Percentiles rank a stretch among this genome's conserved stretches.
phyloP scores from a whole-genome alignment of 2,797 vertebrate genomes.

The Acestrorhynchus altus region DNA sequence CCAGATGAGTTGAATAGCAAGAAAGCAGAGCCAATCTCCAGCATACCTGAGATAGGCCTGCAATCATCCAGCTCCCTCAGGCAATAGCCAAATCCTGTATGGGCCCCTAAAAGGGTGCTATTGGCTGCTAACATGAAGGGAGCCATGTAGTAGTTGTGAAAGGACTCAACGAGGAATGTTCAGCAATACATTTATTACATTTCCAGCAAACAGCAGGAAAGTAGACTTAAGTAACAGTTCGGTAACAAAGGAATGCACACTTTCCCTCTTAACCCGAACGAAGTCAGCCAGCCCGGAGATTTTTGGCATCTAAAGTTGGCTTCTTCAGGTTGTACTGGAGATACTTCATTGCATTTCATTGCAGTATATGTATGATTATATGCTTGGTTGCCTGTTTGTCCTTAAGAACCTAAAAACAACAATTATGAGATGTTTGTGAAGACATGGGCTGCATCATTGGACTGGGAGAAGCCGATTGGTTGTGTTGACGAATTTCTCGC shows the following conservation, averaged over 20 bases:
- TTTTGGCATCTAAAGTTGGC: background rate
- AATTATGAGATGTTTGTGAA: too few species aligned
- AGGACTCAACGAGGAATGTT: slow-evolving; percentile 8
- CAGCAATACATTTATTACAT: background rate
- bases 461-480: too few species aligned
- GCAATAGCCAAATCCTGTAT: slow-evolving; percentile 44
- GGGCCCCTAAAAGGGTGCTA: slow-evolving; percentile 34
- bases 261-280: too few species aligned
- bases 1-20: slow-evolving; percentile 26
- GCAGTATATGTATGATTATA: too few species aligned
- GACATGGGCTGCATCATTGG: too few species aligned
- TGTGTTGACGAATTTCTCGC: too few species aligned
- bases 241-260: background rate
- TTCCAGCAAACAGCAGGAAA: background rate
- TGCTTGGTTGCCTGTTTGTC: too few species aligned
- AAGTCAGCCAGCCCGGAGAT: too few species aligned
- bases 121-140: slow-evolving; percentile 19
- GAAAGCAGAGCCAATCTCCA: slow-evolving; percentile 34
- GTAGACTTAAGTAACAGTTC: background rate
- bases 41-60: slow-evolving; percentile 49
- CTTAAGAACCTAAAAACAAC: too few species aligned
- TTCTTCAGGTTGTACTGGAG: background rate
- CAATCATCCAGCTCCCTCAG: slow-evolving; percentile 40
- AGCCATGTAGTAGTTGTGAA: background rate
- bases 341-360: too few species aligned